phyloP scores from a whole-genome alignment of 2,113 vertebrate species.

The Sturnus vulgaris region DNA sequence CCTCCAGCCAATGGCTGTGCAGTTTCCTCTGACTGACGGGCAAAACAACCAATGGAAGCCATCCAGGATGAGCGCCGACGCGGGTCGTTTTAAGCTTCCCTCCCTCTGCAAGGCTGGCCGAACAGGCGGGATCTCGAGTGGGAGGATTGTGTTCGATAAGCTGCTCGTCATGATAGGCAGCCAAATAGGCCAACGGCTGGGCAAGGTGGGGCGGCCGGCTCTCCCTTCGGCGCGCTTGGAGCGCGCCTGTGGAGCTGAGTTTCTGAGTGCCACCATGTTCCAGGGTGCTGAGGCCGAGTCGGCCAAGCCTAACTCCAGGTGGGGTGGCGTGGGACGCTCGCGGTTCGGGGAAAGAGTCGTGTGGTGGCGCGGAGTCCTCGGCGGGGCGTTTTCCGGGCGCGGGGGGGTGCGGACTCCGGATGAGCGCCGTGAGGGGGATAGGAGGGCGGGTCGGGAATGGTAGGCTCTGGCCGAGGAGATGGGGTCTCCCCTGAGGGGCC shows the following conservation, averaged over 20 bases:
- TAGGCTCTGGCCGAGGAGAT: background rate
- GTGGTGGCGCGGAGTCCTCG: background rate
- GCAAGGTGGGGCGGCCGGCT: background rate
- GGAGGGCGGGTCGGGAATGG: too few relatives aligned
- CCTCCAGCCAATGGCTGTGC: background rate
- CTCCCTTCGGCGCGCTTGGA: background rate
- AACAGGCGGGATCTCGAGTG: rapidly evolving
- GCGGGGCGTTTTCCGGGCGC: background rate
- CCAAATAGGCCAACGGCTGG: rapidly evolving
- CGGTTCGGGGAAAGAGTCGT: background rate
- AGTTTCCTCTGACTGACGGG: background rate
- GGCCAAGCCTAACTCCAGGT: conserved; percentile 84
- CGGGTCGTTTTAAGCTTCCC: background rate
- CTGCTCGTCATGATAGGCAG: background rate
- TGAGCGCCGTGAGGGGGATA: background rate
- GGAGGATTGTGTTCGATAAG: background rate
- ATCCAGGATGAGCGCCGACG: rapidly evolving
- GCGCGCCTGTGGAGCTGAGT: rapidly evolving
- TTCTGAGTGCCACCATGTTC: conserved; percentile 73
- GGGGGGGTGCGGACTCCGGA: background rate
- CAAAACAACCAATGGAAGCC: rapidly evolving
- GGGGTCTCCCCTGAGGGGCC: too few relatives aligned
- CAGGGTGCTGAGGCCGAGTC: conserved; percentile 70
- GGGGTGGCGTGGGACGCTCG: rapidly evolving
- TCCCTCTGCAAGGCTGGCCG: background rate